Percentiles rank a stretch among this genome's conserved stretches.
These are phyloP conservation scores for Xylophagus ater DNA, from an alignment of 2,888 invertebrate species.

Conservation along the genomic window DNA sequence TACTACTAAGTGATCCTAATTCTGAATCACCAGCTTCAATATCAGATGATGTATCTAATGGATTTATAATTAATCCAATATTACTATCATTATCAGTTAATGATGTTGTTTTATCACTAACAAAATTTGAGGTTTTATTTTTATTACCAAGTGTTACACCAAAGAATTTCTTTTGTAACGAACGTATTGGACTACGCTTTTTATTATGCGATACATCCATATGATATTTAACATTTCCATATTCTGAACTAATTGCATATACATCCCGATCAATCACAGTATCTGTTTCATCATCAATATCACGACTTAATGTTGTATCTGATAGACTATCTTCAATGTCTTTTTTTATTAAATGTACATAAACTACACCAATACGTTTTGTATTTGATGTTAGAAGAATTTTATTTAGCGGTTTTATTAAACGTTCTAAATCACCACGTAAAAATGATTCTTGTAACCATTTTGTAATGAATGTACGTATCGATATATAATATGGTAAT, in stretches of 20 bases:
- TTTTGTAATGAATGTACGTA: slow-evolving; percentile 50
- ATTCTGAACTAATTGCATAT: slow-evolving; percentile 71
- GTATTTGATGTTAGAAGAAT: slow-evolving; percentile 69
- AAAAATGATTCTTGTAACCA: slow-evolving; percentile 66
- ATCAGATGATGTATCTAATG: slow-evolving; percentile 40
- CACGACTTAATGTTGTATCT: slow-evolving; percentile 26
- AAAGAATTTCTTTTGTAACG: slow-evolving; percentile 38
- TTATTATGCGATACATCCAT: slow-evolving; percentile 30
- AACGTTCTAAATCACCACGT: slow-evolving; percentile 63
- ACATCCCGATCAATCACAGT: slow-evolving; percentile 44
- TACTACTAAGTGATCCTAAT: slow-evolving; percentile 6
- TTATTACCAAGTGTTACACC: slow-evolving; percentile 38
- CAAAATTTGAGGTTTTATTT: slow-evolving; percentile 37
- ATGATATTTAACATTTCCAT: slow-evolving; percentile 56
- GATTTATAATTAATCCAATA: slow-evolving; percentile 57
- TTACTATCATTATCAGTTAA: slow-evolving; percentile 31
- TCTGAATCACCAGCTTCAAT: slow-evolving; percentile 29
- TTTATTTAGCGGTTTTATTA: slow-evolving; percentile 64
- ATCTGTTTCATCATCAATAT: slow-evolving; percentile 23
- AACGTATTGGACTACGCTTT: slow-evolving; percentile 37
- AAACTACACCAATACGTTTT: slow-evolving; percentile 68
- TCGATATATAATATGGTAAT: slow-evolving; percentile 34
- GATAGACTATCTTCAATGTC: slow-evolving; percentile 36
- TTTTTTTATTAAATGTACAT: slow-evolving; percentile 50
- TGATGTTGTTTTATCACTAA: slow-evolving; percentile 26